phyloP scores from a whole-genome alignment of 1,140 invertebrate species.

The Amphibalanus amphitrite region DNA sequence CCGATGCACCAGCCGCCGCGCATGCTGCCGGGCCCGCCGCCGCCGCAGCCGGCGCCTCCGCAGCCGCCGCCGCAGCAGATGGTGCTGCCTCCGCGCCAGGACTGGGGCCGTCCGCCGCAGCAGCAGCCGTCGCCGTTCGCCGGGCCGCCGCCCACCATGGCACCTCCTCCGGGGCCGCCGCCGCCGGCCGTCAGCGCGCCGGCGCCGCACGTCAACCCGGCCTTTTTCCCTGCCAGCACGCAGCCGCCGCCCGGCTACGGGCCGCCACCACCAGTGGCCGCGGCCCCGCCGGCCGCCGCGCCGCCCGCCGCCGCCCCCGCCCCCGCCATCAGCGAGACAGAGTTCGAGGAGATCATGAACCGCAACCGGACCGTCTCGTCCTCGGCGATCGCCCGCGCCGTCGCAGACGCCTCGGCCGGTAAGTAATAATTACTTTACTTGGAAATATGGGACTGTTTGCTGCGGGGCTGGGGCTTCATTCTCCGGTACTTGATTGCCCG shows the following conservation, averaged over 20 bases:
- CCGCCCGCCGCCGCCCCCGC: slow-evolving; percentile 61
- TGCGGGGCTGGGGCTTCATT: no score
- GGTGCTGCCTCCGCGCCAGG: slow-evolving; percentile 30
- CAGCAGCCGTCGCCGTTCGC: slow-evolving; percentile 4
- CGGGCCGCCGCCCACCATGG: slow-evolving; percentile 3
- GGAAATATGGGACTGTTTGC: no score
- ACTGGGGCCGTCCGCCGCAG: slow-evolving; percentile 27
- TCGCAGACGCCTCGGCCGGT: slow-evolving; percentile 85
- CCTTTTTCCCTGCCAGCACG: slow-evolving; percentile 71
- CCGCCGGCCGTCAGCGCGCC: slow-evolving; percentile 40
- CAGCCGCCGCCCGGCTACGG: slow-evolving; percentile 35
- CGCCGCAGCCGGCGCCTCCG: slow-evolving; percentile 2
- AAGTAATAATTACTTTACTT: neutral
- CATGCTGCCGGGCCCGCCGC: neutral
- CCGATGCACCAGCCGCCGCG: slow-evolving; percentile 4
- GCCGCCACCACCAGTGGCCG: slow-evolving; percentile 31
- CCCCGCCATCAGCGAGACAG: slow-evolving; percentile 65
- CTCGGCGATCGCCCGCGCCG: slow-evolving; percentile 87
- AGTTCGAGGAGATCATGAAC: slow-evolving; percentile 97
- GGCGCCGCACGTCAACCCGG: slow-evolving; percentile 87
- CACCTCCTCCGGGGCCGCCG: slow-evolving; percentile 22
- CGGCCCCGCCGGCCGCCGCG: slow-evolving; percentile 32
- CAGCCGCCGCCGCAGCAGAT: neutral
- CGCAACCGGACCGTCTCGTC: slow-evolving; percentile 93
- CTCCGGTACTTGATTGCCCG: no score